Evolutionary conservation across 2,113 vertebrate genomes (phyloP).

Genomic region (Psittacara wagleri): DNA sequence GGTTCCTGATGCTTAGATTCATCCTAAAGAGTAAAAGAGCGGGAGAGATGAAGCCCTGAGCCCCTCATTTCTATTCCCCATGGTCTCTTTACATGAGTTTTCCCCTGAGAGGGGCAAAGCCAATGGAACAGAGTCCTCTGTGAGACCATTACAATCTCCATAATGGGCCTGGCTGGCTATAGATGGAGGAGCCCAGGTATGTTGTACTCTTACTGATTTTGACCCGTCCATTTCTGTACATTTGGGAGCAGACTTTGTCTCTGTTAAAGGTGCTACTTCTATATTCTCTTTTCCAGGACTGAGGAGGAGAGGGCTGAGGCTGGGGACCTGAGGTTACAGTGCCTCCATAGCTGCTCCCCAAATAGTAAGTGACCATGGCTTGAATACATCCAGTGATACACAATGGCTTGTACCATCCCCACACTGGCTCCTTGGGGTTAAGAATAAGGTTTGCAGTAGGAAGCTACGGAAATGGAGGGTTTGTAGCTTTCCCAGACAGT

Average conservation of each 20-base stretch:
- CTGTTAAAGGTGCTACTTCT: constrained; percentile 62
- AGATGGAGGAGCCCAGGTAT: constrained; percentile 13
- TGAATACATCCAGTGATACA: not conserved
- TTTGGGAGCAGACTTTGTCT: constrained; percentile 14
- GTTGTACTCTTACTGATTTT: not conserved
- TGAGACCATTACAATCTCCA: not conserved
- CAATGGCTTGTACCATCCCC: constrained; percentile 9
- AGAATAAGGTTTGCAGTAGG: constrained; percentile 3
- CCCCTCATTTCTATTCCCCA: constrained; percentile 30
- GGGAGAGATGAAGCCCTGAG: constrained; percentile 5
- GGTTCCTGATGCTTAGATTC: not conserved
- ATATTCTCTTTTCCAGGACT: constrained; percentile 71
- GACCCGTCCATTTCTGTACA: not conserved
- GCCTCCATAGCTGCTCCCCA: constrained; percentile 75
- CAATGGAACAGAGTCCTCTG: not conserved
- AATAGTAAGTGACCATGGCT: constrained; percentile 74
- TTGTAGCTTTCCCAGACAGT: constrained; percentile 12
- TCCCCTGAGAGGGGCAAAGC: constrained; percentile 15
- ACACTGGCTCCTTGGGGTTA: not conserved
- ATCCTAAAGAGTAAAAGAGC: not conserved
- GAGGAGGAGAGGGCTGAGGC: constrained; percentile 74
- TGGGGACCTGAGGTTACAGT: constrained; percentile 74
- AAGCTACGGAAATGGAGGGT: not conserved
- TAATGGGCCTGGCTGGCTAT: constrained; percentile 18
- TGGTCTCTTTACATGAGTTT: constrained; percentile 4